Conservation (phyloP, 2,113 vertebrate species). For the Zapornia atra region DNA sequence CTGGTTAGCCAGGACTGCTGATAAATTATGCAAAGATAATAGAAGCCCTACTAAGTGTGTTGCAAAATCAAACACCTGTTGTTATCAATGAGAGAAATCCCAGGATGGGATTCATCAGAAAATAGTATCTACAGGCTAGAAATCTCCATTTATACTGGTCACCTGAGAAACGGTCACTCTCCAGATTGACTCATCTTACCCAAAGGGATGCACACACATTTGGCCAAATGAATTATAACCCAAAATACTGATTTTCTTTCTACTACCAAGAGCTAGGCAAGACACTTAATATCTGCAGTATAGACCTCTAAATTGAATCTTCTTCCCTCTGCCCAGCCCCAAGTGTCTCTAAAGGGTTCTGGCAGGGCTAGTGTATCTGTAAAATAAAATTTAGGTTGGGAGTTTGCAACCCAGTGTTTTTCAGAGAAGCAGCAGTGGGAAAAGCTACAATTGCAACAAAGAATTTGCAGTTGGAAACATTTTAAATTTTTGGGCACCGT, state of each 20-base stretch:
- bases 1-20: too few relatives aligned
- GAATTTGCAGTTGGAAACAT: not conserved
- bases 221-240: not conserved
- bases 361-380: not conserved
- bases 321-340: not conserved
- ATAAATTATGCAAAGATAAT: not conserved
- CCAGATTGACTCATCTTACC: not conserved
- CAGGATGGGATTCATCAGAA: not conserved
- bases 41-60: not conserved
- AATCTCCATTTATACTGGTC: not conserved
- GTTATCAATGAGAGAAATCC: not conserved
- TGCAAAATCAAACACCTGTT: not conserved
- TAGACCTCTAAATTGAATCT: not conserved
- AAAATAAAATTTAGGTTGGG: not conserved
- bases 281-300: not conserved
- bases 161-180: not conserved
- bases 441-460: not conserved
- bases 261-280: not conserved
- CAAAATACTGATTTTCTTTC: not conserved
- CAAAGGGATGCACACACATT: not conserved
- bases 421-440: not conserved
- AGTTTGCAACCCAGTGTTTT: not conserved
- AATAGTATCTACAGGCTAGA: not conserved
- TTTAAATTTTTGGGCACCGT: not conserved
- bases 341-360: not conserved